Conservation (phyloP, 2,797 vertebrate genomes). For the Danio choprae region DNA sequence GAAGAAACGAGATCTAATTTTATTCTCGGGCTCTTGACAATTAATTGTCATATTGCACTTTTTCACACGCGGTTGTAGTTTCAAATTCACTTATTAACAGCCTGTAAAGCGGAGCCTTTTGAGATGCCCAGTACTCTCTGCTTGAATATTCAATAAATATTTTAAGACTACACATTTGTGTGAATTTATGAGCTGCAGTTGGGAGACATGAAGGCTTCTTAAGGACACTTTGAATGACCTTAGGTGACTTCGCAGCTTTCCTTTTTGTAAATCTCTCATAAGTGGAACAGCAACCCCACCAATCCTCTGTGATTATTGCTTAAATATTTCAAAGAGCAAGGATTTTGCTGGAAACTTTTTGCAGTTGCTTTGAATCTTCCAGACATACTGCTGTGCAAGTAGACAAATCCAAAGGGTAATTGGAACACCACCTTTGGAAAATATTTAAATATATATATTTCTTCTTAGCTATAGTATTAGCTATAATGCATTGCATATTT, state of each 20-base stretch:
- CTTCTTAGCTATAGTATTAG: background rate
- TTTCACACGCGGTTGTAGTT: conserved; percentile 36
- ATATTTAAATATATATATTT: background rate
- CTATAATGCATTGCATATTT: background rate
- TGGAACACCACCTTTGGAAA: background rate
- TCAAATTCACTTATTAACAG: conserved; percentile 35
- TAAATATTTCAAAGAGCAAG: conserved; percentile 33
- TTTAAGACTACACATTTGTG: conserved; percentile 14
- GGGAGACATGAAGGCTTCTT: conserved; percentile 10
- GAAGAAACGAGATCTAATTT: conserved; percentile 28
- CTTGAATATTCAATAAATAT: conserved; percentile 22
- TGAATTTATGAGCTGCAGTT: background rate
- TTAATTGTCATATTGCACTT: conserved; percentile 55
- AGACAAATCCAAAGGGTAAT: background rate
- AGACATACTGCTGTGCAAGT: background rate
- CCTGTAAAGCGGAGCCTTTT: conserved; percentile 10
- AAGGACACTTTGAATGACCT: conserved; percentile 20
- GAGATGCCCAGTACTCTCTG: background rate
- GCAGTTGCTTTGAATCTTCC: conserved; percentile 10
- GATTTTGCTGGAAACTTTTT: conserved; percentile 24
- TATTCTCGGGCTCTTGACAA: conserved; percentile 49
- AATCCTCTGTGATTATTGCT: conserved; percentile 31
- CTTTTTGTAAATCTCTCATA: conserved; percentile 29
- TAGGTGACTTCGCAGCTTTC: conserved; percentile 30
- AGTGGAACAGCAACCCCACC: background rate